phyloP scores from a whole-genome alignment of 2,888 invertebrate species.

The Aphidoletes aphidimyza region DNA sequence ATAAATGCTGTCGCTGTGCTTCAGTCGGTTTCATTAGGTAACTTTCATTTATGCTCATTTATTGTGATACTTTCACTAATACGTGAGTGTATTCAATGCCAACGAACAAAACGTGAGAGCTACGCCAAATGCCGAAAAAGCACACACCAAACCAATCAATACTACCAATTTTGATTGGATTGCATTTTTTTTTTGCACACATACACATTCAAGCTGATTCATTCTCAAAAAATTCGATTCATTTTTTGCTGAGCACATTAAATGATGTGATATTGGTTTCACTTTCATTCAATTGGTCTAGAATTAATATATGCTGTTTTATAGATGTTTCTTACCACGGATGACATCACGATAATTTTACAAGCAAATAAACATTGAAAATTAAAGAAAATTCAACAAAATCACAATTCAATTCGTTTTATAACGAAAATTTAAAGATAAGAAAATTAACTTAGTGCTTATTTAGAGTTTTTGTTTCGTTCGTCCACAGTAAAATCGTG shows the following conservation, averaged over 20 bases:
- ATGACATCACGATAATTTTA: conserved; percentile 28
- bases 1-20: background rate
- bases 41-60: conserved; percentile 7
- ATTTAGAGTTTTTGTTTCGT: background rate
- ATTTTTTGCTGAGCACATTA: background rate
- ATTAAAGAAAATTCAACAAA: background rate
- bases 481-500: background rate
- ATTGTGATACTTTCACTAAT: background rate
- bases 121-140: conserved; percentile 6
- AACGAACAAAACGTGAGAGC: conserved; percentile 30
- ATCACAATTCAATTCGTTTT: background rate
- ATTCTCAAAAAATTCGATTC: background rate
- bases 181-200: background rate
- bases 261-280: background rate
- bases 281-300: background rate
- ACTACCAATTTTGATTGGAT: background rate
- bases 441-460: background rate
- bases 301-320: background rate
- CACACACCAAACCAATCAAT: background rate
- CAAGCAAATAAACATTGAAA: background rate
- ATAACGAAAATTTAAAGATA: background rate
- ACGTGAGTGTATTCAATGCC: conserved; percentile 15
- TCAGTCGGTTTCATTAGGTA: background rate
- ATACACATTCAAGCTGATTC: background rate
- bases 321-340: background rate